Conservation (phyloP, 2,888 invertebrate genomes). For the Caenorhabditis plicata region DNA sequence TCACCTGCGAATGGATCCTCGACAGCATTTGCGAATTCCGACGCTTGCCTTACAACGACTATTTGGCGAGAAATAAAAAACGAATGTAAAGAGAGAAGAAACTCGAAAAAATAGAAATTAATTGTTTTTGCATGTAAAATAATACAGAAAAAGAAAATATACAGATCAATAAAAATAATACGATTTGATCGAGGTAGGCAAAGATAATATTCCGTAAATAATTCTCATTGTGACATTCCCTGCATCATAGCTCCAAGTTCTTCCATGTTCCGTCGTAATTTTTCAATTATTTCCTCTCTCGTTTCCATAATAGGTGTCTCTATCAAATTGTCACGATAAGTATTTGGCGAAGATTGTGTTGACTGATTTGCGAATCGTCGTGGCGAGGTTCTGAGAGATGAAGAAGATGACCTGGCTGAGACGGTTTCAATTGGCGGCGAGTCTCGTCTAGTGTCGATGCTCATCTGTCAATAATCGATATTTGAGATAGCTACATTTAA, state of each 20-base stretch:
- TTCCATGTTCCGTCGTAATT: conserved; percentile 2
- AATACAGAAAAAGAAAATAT: background rate
- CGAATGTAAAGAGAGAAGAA: background rate
- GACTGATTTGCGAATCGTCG: background rate
- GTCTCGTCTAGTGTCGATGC: conserved; percentile 7
- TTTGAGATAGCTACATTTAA: background rate
- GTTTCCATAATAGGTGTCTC: conserved; percentile 1
- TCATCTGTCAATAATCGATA: conserved; percentile 16
- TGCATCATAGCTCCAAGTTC: background rate
- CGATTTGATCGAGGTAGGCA: background rate
- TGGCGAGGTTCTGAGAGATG: background rate
- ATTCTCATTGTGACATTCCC: background rate
- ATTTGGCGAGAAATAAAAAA: conserved; percentile 8
- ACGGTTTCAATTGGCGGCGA: background rate
- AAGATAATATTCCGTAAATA: background rate
- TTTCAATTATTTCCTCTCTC: background rate
- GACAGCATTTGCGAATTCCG: conserved; percentile 27
- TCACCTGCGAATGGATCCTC: conserved; percentile 25
- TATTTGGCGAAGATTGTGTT: background rate
- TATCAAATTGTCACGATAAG: no score
- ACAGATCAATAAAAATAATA: background rate
- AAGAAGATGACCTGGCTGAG: no score
- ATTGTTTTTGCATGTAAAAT: background rate
- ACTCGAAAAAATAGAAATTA: background rate
- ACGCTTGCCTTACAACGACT: conserved; percentile 7